Percentiles rank a stretch among this genome's conserved stretches.
phyloP scores from a whole-genome alignment of 2,888 invertebrate species.

The Ichneumoninae sp. region DNA sequence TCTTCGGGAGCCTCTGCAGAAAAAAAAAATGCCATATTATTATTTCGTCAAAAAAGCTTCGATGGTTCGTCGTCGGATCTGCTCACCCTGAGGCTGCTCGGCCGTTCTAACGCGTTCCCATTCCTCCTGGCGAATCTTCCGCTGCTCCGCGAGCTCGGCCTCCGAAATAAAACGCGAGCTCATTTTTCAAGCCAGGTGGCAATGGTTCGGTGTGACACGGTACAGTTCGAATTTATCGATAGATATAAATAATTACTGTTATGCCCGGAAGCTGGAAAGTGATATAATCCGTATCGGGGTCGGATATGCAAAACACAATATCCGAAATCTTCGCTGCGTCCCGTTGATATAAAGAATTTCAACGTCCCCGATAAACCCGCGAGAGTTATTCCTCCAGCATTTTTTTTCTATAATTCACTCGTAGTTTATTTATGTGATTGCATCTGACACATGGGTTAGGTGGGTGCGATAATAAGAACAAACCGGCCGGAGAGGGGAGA shows the following conservation, averaged over 20 bases:
- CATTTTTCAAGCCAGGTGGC: slow-evolving; percentile 85
- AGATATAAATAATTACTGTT: slow-evolving; percentile 8
- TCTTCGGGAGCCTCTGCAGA: slow-evolving; percentile 94
- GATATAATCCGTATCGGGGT: not conserved
- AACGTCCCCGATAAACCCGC: slow-evolving; percentile 2
- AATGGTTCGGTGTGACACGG: slow-evolving; percentile 8
- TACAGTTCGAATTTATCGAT: slow-evolving; percentile 3
- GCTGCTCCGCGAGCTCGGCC: slow-evolving; percentile 92
- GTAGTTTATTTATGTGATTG: slow-evolving; percentile 56
- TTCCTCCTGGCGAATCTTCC: slow-evolving; percentile 94
- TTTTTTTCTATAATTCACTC: slow-evolving; percentile 35
- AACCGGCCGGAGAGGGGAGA: slow-evolving; percentile 8
- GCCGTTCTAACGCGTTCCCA: slow-evolving; percentile 98
- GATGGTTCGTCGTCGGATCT: slow-evolving; percentile 9
- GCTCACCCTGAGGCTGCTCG: slow-evolving; percentile 94
- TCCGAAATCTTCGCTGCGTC: not conserved
- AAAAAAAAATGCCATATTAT: slow-evolving; percentile 34
- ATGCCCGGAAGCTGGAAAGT: not conserved
- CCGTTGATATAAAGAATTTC: not conserved
- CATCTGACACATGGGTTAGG: slow-evolving; percentile 62
- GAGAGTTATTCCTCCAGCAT: slow-evolving; percentile 2
- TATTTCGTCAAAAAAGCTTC: not conserved
- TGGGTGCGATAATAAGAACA: slow-evolving; percentile 6
- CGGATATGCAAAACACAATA: not conserved
- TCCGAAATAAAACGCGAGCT: slow-evolving; percentile 97